A percentile compares a stretch with the other conserved stretches of the same genome.
Conservation (phyloP, 2,797 vertebrate species). For the Neosilurus hyrtlii region DNA sequence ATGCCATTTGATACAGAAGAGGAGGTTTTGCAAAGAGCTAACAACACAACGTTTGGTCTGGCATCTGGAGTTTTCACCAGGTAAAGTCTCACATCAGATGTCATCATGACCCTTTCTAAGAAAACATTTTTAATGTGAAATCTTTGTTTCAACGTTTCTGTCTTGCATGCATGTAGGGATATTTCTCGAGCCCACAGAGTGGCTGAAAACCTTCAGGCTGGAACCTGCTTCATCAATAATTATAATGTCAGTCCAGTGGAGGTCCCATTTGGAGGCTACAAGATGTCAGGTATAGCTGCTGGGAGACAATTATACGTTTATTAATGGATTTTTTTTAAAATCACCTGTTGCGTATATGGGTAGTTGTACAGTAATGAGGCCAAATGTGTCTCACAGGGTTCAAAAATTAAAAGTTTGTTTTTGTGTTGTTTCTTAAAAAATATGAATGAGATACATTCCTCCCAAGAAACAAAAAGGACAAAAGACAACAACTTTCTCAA, state of each 20-base stretch:
- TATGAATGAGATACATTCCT: no score
- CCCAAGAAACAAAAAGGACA: no score
- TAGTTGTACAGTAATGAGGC: no score
- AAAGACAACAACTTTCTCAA: no score
- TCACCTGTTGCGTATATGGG: no score
- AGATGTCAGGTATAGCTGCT: constrained; percentile 83
- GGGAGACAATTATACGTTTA: neutral
- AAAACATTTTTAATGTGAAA: neutral
- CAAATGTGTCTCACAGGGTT: no score
- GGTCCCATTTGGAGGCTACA: constrained; percentile 94
- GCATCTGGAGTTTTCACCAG: constrained; percentile 96
- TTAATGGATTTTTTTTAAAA: neutral
- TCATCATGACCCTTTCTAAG: neutral
- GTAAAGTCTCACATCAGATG: constrained; percentile 62
- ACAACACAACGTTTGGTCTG: constrained; percentile 85
- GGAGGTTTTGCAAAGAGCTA: constrained; percentile 87
- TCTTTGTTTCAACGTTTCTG: neutral
- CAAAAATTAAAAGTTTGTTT: no score
- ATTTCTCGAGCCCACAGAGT: constrained; percentile 90
- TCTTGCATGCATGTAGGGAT: constrained; percentile 73
- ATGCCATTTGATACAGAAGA: constrained; percentile 90
- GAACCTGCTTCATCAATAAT: constrained; percentile 95
- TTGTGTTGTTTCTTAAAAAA: no score
- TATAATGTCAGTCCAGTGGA: constrained; percentile 89
- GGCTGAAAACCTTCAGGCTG: constrained; percentile 85